These are phyloP conservation scores for Carassius auratus DNA, from an alignment of 2,113 vertebrate species.

Conservation along the genomic window DNA sequence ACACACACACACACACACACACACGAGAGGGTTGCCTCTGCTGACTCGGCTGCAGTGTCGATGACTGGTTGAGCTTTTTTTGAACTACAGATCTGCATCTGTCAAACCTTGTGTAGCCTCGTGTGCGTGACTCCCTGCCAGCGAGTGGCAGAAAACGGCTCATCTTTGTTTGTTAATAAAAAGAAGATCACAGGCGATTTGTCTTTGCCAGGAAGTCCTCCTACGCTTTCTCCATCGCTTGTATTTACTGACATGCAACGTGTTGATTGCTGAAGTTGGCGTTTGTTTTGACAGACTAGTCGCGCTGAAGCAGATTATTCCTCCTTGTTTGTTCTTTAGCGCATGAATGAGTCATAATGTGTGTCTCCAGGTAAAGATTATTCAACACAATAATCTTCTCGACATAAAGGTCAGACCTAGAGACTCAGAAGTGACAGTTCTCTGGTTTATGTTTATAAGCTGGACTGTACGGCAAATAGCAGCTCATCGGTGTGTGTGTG, in stretches of 20 bases:
- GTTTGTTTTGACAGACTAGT: conserved; percentile 39
- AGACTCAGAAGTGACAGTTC: not conserved
- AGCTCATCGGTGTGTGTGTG: conserved; percentile 1
- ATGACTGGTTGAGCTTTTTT: conserved; percentile 15
- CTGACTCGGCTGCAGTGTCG: not conserved
- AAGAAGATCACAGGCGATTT: conserved; percentile 4
- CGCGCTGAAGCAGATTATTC: not conserved
- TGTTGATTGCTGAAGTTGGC: conserved; percentile 32
- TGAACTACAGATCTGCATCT: not conserved
- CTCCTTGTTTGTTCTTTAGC: conserved; percentile 6
- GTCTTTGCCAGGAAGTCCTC: conserved; percentile 9
- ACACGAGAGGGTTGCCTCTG: conserved; percentile 7
- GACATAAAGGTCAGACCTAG: conserved; percentile 9
- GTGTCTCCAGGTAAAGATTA: conserved; percentile 19
- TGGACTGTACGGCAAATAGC: not conserved
- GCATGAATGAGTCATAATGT: conserved; percentile 22
- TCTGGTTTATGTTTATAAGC: not conserved
- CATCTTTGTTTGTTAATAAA: conserved; percentile 20
- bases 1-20: not conserved
- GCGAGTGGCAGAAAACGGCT: not conserved
- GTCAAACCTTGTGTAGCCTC: not conserved
- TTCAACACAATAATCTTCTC: not conserved
- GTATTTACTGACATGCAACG: conserved; percentile 32
- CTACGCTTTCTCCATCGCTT: conserved; percentile 11
- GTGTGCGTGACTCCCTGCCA: not conserved